A percentile compares a stretch with the other conserved stretches of the same genome.
Conservation (phyloP, 2,797 vertebrate species). For the Carapus acus region DNA sequence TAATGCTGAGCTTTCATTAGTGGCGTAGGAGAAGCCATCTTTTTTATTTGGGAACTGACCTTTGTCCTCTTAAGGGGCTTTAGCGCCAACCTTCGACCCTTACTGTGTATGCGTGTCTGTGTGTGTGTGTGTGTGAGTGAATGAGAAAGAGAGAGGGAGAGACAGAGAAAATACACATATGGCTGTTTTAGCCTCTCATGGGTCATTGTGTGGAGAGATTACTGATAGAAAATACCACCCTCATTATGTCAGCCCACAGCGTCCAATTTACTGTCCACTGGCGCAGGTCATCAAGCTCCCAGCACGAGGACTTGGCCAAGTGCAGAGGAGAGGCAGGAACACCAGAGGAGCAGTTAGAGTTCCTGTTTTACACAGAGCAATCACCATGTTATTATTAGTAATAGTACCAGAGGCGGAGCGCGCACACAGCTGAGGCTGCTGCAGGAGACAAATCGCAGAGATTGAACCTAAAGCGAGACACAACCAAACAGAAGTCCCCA, state of each 20-base stretch:
- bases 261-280: slow-evolving; percentile 28
- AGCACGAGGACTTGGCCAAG: background rate
- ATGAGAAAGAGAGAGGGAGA: slow-evolving; percentile 16
- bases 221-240: slow-evolving; percentile 17
- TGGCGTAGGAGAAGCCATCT: slow-evolving; percentile 10
- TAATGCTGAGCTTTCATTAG: slow-evolving; percentile 13
- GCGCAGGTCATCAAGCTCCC: slow-evolving; percentile 23
- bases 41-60: slow-evolving; percentile 46
- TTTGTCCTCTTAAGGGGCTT: slow-evolving; percentile 52
- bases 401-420: no score
- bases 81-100: slow-evolving; percentile 47
- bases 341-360: slow-evolving; percentile 19
- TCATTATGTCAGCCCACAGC: slow-evolving; percentile 32
- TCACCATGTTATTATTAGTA: no score
- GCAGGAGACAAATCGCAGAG: no score
- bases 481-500: no score
- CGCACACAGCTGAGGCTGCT: no score
- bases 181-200: slow-evolving; percentile 20
- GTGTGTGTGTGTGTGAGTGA: slow-evolving; percentile 6
- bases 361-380: background rate
- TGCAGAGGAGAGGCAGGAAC: background rate
- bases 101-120: slow-evolving; percentile 32
- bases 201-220: slow-evolving; percentile 47
- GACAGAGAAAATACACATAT: slow-evolving; percentile 26
- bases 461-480: no score